phyloP scores from a whole-genome alignment of 2,888 invertebrate species.

The Patella depressa region DNA sequence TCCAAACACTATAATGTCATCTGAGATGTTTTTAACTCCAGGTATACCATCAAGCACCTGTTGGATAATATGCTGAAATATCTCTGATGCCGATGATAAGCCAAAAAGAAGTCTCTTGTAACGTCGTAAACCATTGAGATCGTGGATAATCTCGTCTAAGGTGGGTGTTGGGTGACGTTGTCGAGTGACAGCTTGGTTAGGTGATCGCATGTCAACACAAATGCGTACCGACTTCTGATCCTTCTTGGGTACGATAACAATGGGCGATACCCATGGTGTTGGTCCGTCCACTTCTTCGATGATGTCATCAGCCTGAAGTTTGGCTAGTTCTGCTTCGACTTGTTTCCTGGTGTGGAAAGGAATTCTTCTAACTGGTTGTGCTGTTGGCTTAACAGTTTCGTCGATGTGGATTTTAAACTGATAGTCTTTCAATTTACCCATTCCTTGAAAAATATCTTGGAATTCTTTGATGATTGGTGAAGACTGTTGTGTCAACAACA shows the following conservation, averaged over 20 bases:
- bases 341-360: constrained; percentile 39
- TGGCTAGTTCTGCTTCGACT: constrained; percentile 21
- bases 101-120: constrained; percentile 41
- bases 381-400: constrained; percentile 32
- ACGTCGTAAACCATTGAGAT: constrained; percentile 37
- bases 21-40: constrained; percentile 65
- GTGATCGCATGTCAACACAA: constrained; percentile 46
- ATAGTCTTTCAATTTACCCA: no score
- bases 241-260: constrained; percentile 34
- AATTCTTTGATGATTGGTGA: no score
- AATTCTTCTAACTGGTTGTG: constrained; percentile 32
- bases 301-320: constrained; percentile 23
- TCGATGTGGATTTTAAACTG: no score
- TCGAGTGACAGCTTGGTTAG: constrained; percentile 39
- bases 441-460: no score
- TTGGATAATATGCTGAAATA: constrained; percentile 70
- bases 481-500: no score
- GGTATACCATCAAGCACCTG: constrained; percentile 60
- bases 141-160: constrained; percentile 10
- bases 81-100: constrained; percentile 69
- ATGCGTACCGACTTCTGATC: constrained; percentile 37
- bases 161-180: no score
- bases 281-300: constrained; percentile 33
- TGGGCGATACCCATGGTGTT: constrained; percentile 26
- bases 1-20: constrained; percentile 68